These are phyloP conservation scores for Dendrocincla fuliginosa DNA, from an alignment of 2,797 vertebrate genomes.

Conservation along the genomic window DNA sequence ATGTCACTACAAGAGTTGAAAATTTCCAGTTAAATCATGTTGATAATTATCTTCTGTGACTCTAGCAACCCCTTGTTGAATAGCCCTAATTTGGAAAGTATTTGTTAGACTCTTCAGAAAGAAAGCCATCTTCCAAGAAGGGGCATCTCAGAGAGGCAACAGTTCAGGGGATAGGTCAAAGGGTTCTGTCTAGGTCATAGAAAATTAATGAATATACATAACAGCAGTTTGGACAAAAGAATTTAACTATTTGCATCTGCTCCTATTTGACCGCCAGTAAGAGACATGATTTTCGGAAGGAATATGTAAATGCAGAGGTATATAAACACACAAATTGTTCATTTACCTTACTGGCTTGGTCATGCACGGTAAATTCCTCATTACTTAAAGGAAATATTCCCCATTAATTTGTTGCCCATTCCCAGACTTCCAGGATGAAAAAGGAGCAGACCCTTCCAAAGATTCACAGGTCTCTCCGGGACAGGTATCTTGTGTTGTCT, in stretches of 20 bases:
- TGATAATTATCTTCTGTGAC: background rate
- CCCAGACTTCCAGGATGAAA: background rate
- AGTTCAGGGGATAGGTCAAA: background rate
- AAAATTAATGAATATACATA: background rate
- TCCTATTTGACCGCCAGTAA: background rate
- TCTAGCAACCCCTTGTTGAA: background rate
- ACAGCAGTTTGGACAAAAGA: background rate
- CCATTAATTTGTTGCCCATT: background rate
- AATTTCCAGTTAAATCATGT: background rate
- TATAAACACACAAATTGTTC: background rate
- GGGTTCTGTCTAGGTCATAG: background rate
- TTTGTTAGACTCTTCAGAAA: background rate
- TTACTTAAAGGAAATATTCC: background rate
- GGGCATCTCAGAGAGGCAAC: background rate
- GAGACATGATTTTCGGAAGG: background rate
- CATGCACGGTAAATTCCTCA: background rate
- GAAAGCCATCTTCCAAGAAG: background rate
- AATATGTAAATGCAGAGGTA: background rate
- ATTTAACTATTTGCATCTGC: background rate
- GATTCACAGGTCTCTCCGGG: background rate
- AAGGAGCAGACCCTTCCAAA: background rate
- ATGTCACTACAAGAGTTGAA: background rate
- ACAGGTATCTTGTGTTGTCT: background rate
- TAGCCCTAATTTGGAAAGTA: background rate
- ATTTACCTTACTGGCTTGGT: background rate